Evolutionary conservation across 2,888 invertebrate genomes (phyloP), one percentile per base, ranked within the genome.

Genomic region (Gymnoscelis rufifasciata): DNA sequence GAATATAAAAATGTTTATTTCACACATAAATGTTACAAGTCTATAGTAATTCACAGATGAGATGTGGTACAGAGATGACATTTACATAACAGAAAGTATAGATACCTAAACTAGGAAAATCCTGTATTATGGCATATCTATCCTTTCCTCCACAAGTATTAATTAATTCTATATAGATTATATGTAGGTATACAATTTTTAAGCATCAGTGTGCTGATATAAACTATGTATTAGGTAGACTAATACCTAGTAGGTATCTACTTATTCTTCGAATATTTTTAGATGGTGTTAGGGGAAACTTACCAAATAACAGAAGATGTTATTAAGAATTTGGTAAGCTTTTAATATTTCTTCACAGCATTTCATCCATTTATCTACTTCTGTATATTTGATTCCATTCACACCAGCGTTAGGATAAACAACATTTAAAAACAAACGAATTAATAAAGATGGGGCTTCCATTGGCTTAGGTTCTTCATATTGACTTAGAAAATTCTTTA

Each of bases 301-400:
- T 54, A 71, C 72, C 53, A 58, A 50, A 47, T 64, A 69, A 47
- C 57, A 58, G 15, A 55, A 71, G n/a, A 63, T 35, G 7, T 62
- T 47, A 1, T 52, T 60, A 3, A 68, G 43, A 7, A 51, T 49
- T 38, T 60, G 54, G 43, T 61, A 70, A 13, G 57, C 41, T 38
- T 61, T 63, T 27, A 72, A 42, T 30, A 71, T 51, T 26, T 59
- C 55, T 38, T 57, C 62, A 8, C 71, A 35, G 27, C 56, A 62
- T 27, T 47, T 31, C 0, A 57, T 19, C 48, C 65, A 61, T 29
- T 54, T 59, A 6, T 52, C 35, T 19, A 35, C 26, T 28, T 36
- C 46, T n/a, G 37, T 46, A 5, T 11, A 40, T 14, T 13, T 13
- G 1, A 27, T 1, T 7, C 15, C 35, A 29, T 37, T 11, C 36